Evolutionary conservation across 2,797 vertebrate genomes (phyloP).

Genomic region (Chloroceryle inda): DNA sequence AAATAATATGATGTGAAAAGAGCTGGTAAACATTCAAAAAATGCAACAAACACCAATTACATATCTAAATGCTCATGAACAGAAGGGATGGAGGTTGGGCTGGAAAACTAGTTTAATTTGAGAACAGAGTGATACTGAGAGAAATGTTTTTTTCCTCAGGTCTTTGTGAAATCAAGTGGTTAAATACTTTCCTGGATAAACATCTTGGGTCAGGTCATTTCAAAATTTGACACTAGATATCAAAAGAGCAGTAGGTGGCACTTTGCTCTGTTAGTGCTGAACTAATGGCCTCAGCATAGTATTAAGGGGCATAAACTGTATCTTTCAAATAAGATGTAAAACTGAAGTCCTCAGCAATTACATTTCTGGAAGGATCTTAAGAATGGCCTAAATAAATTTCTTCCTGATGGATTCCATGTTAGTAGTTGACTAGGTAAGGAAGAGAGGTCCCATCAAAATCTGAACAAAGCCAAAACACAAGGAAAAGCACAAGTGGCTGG

Average conservation of each 20-base stretch:
- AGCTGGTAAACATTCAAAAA: neutral
- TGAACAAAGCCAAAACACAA: neutral
- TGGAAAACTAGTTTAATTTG: neutral
- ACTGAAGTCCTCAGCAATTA: neutral
- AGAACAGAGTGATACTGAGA: neutral
- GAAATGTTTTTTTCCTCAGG: neutral
- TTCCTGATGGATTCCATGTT: neutral
- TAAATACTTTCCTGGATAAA: conserved; percentile 22
- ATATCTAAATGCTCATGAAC: neutral
- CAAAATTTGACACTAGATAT: neutral
- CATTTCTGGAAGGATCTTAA: neutral
- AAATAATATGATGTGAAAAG: neutral
- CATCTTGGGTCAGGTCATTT: neutral
- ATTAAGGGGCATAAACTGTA: neutral
- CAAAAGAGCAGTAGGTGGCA: neutral
- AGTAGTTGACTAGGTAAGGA: neutral
- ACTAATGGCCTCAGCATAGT: neutral
- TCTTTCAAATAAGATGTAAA: conserved; percentile 18
- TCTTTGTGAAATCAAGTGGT: neutral
- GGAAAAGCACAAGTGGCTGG: neutral
- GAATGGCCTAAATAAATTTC: neutral
- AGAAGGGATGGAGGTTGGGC: neutral
- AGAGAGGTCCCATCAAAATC: neutral
- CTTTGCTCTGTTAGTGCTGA: neutral
- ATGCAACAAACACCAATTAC: accelerated